A percentile compares a stretch with the other conserved stretches of the same genome.
phyloP scores from a whole-genome alignment of 2,888 invertebrate species.

The Coleophora deauratella region DNA sequence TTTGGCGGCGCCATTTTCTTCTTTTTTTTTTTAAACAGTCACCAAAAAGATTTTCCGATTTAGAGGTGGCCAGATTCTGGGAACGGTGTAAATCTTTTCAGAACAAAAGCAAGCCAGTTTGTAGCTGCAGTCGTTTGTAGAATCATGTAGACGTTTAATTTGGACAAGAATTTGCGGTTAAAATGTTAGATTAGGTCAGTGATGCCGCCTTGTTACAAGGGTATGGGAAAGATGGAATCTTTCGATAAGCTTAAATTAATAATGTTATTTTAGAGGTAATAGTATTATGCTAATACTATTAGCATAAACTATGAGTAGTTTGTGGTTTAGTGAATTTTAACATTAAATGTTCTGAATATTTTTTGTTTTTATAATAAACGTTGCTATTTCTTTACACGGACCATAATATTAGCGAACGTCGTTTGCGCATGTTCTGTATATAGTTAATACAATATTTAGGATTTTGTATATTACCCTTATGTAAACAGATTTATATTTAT shows the following conservation, averaged over 20 bases:
- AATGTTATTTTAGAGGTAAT: not conserved
- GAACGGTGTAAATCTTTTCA: not conserved
- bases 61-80: constrained; percentile 22
- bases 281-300: not conserved
- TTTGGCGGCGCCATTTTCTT: constrained; percentile 17
- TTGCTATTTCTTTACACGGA: too few relatives aligned
- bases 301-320: too few relatives aligned
- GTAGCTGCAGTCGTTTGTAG: too few relatives aligned
- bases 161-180: constrained; percentile 8
- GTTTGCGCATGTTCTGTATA: too few relatives aligned
- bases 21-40: constrained; percentile 18
- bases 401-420: too few relatives aligned
- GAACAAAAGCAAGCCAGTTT: not conserved
- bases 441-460: too few relatives aligned
- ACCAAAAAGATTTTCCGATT: constrained; percentile 25
- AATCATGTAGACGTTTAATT: constrained; percentile 6
- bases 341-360: too few relatives aligned
- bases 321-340: too few relatives aligned
- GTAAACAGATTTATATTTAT: too few relatives aligned
- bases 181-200: not conserved
- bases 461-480: too few relatives aligned
- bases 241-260: not conserved
- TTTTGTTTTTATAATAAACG: too few relatives aligned
- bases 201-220: not conserved
- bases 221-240: not conserved